Conservation (phyloP, 1,140 invertebrate species). For the Vanessa atalanta region DNA sequence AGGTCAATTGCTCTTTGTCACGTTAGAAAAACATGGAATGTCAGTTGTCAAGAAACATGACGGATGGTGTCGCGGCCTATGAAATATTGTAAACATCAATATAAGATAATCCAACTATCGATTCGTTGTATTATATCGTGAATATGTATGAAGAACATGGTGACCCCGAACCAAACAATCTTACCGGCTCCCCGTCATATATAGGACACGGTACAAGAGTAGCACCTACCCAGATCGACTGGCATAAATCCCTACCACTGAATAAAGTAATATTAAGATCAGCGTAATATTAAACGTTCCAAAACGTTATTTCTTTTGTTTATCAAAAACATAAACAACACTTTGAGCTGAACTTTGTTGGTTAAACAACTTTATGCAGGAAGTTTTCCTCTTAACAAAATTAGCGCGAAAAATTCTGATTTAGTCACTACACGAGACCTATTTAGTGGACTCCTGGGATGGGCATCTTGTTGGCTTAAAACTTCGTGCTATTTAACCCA, state of each 20-base stretch:
- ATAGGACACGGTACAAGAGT: too few relatives aligned
- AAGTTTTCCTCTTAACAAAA: conserved; percentile 9
- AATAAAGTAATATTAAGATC: not conserved
- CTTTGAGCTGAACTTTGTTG: not conserved
- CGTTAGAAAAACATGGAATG: too few relatives aligned
- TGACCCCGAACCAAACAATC: too few relatives aligned
- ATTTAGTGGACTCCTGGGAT: not conserved
- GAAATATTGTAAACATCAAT: too few relatives aligned
- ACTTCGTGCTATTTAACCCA: not conserved
- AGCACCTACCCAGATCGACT: too few relatives aligned
- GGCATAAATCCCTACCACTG: not conserved
- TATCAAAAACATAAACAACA: conserved; percentile 5
- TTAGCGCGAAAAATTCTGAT: conserved; percentile 12
- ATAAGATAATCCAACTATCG: too few relatives aligned
- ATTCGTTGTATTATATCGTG: too few relatives aligned
- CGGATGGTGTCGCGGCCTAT: too few relatives aligned
- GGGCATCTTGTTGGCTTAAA: not conserved
- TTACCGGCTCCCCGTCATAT: too few relatives aligned
- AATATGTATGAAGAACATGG: too few relatives aligned
- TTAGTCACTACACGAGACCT: not conserved
- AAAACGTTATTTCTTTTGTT: not conserved
- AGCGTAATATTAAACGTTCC: not conserved
- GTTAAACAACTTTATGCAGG: conserved; percentile 1
- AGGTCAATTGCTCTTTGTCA: too few relatives aligned
- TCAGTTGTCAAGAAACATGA: too few relatives aligned